Base-by-base conservation (phyloP, 2,113 vertebrate genomes). In the Pollimyrus isidori region DNA sequence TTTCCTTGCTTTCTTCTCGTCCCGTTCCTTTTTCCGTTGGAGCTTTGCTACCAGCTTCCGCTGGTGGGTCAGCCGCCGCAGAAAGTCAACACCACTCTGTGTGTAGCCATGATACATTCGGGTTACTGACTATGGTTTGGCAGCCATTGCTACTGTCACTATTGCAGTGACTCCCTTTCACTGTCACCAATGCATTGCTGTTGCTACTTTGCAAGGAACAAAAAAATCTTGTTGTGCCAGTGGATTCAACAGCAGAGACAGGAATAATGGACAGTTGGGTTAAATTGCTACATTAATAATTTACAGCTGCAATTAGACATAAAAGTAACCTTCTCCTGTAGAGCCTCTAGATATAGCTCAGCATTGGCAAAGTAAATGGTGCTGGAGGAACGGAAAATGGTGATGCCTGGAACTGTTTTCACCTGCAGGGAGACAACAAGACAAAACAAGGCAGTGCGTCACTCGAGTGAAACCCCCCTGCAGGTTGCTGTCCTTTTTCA, bases 311-410 rank as follows among this genome's bases (percentile, higher is more conserved):
- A 76, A 46, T 48, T 52, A 45, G n/a, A 80, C 84, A 45, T 7
- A 52, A 48, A 87, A 91, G 62, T 62, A 11, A 99, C 98, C 97
- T 96, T 98, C 91, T 96, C 93, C 93, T 97, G 97, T 87, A 99
- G 94, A 0, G 97, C 95, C 0, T 97, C 97, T 0, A 97, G 93
- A 0, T 98, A 99, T 21, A 99, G 92, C 90, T 99, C 98, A 58
- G 97, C 97, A 0, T 99, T 99, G 89, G 98, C 98, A 80, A 99
- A 99, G 94, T 98, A 99, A n/a, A 99, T 3, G 0, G 98, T 98
- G 82, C 96, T 94, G 0, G 98, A 98, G 11, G 98, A 99, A 76
- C 94, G 96, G 93, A 99, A 99, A 91, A 99, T 97, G 91, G 97
- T 99, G 91, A 99, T 94, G 0, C 98, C 98, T 0, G 97, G 96